These are phyloP conservation scores for Drosophila pruinosa DNA, from an alignment of 1,140 invertebrate species.

Conservation along the genomic window DNA sequence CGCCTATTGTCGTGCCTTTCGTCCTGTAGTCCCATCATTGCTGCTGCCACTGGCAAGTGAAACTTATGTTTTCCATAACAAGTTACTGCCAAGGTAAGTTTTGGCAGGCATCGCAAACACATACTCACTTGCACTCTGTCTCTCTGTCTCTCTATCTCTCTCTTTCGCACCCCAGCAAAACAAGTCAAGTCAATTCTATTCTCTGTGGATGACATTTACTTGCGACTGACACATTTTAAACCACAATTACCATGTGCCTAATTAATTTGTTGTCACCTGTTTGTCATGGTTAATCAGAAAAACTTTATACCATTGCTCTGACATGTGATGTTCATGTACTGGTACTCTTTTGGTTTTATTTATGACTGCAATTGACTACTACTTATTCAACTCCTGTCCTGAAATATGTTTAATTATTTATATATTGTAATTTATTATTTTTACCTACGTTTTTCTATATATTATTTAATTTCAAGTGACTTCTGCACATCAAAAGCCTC, in stretches of 20 bases:
- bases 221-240: constrained; percentile 28
- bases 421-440: too few relatives aligned
- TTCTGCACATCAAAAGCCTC: too few relatives aligned
- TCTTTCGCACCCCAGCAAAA: not conserved
- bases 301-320: constrained; percentile 5
- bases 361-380: too few relatives aligned
- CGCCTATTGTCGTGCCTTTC: not conserved
- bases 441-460: too few relatives aligned
- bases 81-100: constrained; percentile 60
- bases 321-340: not conserved
- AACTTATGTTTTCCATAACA: constrained; percentile 66
- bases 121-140: too few relatives aligned
- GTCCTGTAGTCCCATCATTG: not conserved
- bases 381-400: too few relatives aligned
- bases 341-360: not conserved
- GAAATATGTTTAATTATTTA: too few relatives aligned
- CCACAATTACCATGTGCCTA: constrained; percentile 37
- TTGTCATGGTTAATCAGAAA: constrained; percentile 32
- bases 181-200: constrained; percentile 13
- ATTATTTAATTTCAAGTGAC: too few relatives aligned
- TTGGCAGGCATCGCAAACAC: constrained; percentile 8
- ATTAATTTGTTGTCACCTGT: constrained; percentile 45
- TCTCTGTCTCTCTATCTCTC: not conserved
- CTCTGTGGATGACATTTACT: constrained; percentile 9
- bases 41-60: constrained; percentile 23